Conservation (phyloP, 2,888 invertebrate genomes). For the Tenthredo scrophulariae region DNA sequence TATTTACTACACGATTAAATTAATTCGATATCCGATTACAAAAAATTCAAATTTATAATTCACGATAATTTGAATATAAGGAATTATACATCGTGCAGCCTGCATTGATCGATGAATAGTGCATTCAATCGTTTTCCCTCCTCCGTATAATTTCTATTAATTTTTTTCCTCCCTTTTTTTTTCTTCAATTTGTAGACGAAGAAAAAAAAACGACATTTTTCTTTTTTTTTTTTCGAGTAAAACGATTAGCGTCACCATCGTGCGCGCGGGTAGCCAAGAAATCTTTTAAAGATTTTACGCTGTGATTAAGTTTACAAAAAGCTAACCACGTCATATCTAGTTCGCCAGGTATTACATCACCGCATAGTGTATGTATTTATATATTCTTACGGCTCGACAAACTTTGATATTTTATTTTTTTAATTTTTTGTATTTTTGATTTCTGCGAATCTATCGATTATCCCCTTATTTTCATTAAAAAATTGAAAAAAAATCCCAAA, state of each 20-base stretch:
- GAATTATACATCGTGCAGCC: too few relatives aligned
- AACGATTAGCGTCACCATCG: constrained; percentile 3
- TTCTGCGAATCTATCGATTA: neutral
- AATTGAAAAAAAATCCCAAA: neutral
- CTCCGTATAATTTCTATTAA: neutral
- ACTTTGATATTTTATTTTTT: constrained; percentile 32
- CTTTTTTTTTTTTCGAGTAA: neutral
- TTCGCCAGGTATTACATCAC: constrained; percentile 33
- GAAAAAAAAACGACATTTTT: neutral
- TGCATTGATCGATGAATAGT: neutral
- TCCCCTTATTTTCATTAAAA: neutral
- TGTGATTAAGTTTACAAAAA: constrained; percentile 46
- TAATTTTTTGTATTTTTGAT: neutral
- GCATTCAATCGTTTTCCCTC: neutral
- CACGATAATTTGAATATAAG: too few relatives aligned
- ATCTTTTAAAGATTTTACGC: constrained; percentile 27
- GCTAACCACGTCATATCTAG: constrained; percentile 32
- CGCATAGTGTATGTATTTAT: constrained; percentile 25
- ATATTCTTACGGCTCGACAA: constrained; percentile 26
- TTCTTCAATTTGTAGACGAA: neutral
- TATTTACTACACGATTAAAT: too few relatives aligned
- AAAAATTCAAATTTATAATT: too few relatives aligned
- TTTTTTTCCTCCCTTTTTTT: neutral
- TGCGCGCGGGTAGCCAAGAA: constrained; percentile 8
- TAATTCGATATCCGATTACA: too few relatives aligned